Conservation (phyloP, 2,888 invertebrate genomes). For the Cryptocephalus moraei region DNA sequence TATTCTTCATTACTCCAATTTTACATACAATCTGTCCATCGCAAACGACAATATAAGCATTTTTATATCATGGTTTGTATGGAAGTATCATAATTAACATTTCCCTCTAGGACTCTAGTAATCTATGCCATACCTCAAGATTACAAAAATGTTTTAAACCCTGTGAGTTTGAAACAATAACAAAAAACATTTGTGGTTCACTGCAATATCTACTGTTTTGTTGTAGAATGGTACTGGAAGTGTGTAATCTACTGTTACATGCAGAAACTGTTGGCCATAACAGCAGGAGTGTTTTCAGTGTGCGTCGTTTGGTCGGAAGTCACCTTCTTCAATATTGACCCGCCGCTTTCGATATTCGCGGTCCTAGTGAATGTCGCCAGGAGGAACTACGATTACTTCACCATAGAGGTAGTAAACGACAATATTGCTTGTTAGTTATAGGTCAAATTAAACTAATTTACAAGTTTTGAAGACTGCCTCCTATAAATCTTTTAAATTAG, state of each 20-base stretch:
- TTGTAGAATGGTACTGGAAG: slow-evolving; percentile 94
- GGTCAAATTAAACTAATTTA: not conserved
- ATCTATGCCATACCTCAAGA: too few relatives aligned
- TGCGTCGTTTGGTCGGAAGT: slow-evolving; percentile 99
- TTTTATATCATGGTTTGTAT: too few relatives aligned
- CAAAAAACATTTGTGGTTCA: too few relatives aligned
- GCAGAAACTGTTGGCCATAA: slow-evolving; percentile 59
- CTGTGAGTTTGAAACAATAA: too few relatives aligned
- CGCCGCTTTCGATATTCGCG: slow-evolving; percentile 95
- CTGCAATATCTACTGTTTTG: slow-evolving; percentile 3
- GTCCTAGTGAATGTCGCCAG: slow-evolving; percentile 77
- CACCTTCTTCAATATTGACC: slow-evolving; percentile 88
- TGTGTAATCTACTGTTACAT: slow-evolving; percentile 72
- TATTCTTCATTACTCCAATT: too few relatives aligned
- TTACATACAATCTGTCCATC: too few relatives aligned
- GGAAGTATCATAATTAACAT: too few relatives aligned
- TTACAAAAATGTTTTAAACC: too few relatives aligned
- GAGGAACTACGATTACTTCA: slow-evolving; percentile 77
- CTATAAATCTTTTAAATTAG: too few relatives aligned
- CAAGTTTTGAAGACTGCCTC: too few relatives aligned
- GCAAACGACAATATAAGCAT: too few relatives aligned
- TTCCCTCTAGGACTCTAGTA: too few relatives aligned
- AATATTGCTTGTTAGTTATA: slow-evolving; percentile 1
- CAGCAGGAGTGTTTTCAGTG: slow-evolving; percentile 69
- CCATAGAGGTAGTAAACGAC: slow-evolving; percentile 67